Base-by-base conservation (phyloP, 2,797 vertebrate species). In the Neopelma chrysocephalum region DNA sequence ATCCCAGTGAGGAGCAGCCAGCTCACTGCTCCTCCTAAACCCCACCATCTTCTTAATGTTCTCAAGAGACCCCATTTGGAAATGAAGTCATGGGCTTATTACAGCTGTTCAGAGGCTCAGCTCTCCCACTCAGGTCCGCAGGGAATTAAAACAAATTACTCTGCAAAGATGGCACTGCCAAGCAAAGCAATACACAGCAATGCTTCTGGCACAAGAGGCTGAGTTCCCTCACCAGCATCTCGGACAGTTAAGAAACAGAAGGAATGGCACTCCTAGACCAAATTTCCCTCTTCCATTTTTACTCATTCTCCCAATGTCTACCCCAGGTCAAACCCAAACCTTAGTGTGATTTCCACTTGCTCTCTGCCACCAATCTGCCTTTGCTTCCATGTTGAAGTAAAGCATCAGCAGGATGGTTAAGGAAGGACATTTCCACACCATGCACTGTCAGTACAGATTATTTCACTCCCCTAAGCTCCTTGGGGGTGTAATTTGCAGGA, bases 401-500 rank as follows among this genome's bases (percentile, higher is more conserved):
- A 5, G 5, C 27, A 62, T 77, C 56, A 83, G 64, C 53, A 68
- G 48, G 75, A 57, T 20, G 18, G 48, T 73, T 90, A 83, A 87
- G 61, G 50, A 90, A 26, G 53, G 57, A 54, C 72, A 29, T 57
- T 80, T 89, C 68, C 57, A 57, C 61, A 60, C 18, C 26, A 50
- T 25, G 68, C 51, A 47, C 76, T 95, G 87, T 93, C 92, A 87
- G 81, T 48, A 66, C n/a, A 72, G 38, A 92, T 92, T 92, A 91
- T 88, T 93, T 84, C 87, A 90, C 27, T 86, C 54, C 31, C 27
- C 75, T 69, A 86, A 88, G 10, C 11, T 82, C 72, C 89, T 91
- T 54, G 36, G 12, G 79, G 50, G n/a, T 87, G 43, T 79, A 69
- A 91, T 96, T 91, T 91, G 62, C 89, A 94, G 50, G 58, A 78